These are phyloP conservation scores for Meloidogyne chitwoodi DNA, from an alignment of 1,140 invertebrate species.

Conservation along the genomic window DNA sequence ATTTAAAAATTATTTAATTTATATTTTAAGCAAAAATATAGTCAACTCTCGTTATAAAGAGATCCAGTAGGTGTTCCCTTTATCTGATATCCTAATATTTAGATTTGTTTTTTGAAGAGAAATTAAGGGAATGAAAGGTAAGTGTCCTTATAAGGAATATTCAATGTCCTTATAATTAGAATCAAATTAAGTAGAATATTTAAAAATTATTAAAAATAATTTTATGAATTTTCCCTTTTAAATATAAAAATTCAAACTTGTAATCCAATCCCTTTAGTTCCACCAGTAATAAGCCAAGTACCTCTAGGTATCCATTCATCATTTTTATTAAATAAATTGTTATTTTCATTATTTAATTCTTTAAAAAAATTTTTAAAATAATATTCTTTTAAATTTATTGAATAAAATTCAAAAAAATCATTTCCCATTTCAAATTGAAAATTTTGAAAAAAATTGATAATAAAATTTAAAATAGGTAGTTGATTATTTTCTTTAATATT, in stretches of 20 bases:
- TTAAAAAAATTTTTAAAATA: background rate
- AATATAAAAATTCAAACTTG: too few relatives aligned
- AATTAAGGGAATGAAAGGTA: too few relatives aligned
- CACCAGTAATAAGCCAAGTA: conserved; percentile 3
- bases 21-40: too few relatives aligned
- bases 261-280: background rate
- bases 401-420: background rate
- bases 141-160: too few relatives aligned
- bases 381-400: background rate
- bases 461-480: background rate
- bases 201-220: too few relatives aligned
- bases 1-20: background rate
- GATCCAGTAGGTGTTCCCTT: too few relatives aligned
- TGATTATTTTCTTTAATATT: background rate
- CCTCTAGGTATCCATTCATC: background rate
- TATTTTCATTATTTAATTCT: background rate
- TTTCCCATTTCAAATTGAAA: background rate
- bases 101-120: too few relatives aligned
- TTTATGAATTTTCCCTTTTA: too few relatives aligned
- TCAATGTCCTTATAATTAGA: too few relatives aligned
- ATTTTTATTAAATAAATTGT: background rate
- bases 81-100: too few relatives aligned
- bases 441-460: background rate
- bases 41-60: background rate
- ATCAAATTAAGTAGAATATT: too few relatives aligned